Evolutionary conservation across 2,113 vertebrate species (phyloP), one percentile per base, ranked within the genome.

Genomic region (Salvator merianae): DNA sequence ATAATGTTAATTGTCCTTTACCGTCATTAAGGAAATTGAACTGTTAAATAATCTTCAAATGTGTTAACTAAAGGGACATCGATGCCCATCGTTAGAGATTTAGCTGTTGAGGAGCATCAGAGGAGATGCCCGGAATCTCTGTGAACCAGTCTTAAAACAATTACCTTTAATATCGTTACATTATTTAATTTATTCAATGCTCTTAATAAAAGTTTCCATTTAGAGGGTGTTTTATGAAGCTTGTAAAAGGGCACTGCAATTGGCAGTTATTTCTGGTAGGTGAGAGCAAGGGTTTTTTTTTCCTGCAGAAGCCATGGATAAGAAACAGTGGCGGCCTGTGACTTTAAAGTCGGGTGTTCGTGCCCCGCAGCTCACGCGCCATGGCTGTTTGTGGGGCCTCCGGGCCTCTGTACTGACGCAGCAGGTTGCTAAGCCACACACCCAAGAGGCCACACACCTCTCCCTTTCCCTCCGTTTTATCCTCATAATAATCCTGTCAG

Each of bases 11-110:
- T 87, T 85, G 72, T 59, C 81, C 62, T 93, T 89, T 81, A 70
- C 0, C 77, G 89, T 82, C 3, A 89, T 92, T 92, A 91, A 24
- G 70, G 87, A 83, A 92, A 92, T 88, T 84, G 89, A 92, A 74
- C 69, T 85, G 32, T 86, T 93, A 93, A 91, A 69, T 90, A 91
- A 14, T 87, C 53, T 78, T 91, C 65, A 91, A 91, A 93, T 53
- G 86, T 71, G 87, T 24, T 79, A 88, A 79, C 0, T 0, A 84
- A 90, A 55, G 68, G 55, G 66, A 81, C 32, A 71, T 70, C 79
- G 70, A 81, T 71, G 68, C 10, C 40, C 63, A 81, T 26, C 16
- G 43, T n/a, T 47, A 81, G 68, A 70, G 36, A 55, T 69, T 69
- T 32, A 32, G 65, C 65, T 24, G 30, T 34, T 20, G 20, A 10